phyloP scores from a whole-genome alignment of 2,797 vertebrate genomes.

The Tolypeutes matacus region DNA sequence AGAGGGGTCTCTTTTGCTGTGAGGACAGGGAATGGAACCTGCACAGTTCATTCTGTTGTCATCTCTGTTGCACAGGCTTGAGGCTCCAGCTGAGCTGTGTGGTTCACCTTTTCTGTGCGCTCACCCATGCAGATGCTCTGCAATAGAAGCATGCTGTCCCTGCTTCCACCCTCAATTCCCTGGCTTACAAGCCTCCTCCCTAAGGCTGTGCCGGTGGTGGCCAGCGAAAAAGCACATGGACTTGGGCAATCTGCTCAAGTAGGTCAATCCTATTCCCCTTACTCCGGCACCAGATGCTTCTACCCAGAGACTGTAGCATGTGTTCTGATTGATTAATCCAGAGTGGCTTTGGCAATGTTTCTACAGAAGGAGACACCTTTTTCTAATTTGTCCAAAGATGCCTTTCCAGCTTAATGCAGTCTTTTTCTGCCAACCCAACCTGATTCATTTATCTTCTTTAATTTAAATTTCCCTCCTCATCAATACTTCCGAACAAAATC shows the following conservation, averaged over 20 bases:
- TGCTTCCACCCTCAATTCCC: too few species aligned
- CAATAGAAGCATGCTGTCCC: too few species aligned
- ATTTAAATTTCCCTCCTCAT: neutral
- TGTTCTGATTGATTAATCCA: too few species aligned
- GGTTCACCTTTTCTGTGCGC: neutral
- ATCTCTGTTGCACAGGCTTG: neutral
- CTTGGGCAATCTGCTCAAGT: neutral
- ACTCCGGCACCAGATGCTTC: too few species aligned
- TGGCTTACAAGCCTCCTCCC: neutral
- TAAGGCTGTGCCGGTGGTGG: neutral
- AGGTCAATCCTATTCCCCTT: neutral
- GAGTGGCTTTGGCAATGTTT: neutral
- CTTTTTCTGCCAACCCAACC: neutral
- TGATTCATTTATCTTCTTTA: neutral
- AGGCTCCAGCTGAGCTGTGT: neutral
- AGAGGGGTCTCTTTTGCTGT: too few species aligned
- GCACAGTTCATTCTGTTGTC: neutral
- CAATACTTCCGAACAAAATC: too few species aligned
- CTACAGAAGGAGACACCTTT: accelerated
- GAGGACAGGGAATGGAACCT: neutral
- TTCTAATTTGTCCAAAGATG: too few species aligned
- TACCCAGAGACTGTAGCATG: accelerated
- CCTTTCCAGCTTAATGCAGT: neutral
- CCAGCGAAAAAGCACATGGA: neutral
- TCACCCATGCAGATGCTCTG: neutral